Evolutionary conservation across 2,797 vertebrate species (phyloP).

Genomic region (Geotrypetes seraphini): DNA sequence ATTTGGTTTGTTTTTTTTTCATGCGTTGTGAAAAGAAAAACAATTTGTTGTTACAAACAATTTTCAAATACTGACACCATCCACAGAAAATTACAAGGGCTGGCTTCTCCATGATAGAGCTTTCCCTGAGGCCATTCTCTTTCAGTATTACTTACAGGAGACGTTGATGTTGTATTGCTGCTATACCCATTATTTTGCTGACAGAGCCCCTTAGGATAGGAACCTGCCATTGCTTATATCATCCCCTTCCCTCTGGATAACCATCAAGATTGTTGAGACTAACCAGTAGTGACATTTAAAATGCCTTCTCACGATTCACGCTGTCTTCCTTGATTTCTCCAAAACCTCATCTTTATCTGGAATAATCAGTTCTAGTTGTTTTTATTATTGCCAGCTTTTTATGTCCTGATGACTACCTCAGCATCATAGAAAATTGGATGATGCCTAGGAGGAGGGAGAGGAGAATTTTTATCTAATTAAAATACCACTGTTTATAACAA

Average conservation of each 20-base stretch:
- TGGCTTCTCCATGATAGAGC: conserved; percentile 26
- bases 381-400: conserved; percentile 31
- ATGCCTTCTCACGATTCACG: conserved; percentile 40
- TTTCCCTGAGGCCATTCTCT: conserved; percentile 26
- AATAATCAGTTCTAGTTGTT: conserved; percentile 41
- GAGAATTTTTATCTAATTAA: too few relatives aligned
- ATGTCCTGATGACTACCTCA: conserved; percentile 4
- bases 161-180: conserved; percentile 25
- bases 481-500: too few relatives aligned
- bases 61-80: conserved; percentile 21
- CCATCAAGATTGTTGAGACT: conserved; percentile 34
- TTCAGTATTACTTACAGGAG: conserved; percentile 37
- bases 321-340: conserved; percentile 47
- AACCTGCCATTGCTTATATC: conserved; percentile 30
- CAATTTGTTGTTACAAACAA: conserved; percentile 16
- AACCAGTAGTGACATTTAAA: conserved; percentile 42
- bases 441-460: conserved; percentile 17
- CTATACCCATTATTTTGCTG: conserved; percentile 37
- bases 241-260: conserved; percentile 22
- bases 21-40: conserved; percentile 19
- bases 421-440: conserved; percentile 2
- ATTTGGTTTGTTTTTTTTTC: too few relatives aligned
- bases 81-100: conserved; percentile 27
- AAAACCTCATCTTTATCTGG: conserved; percentile 32
- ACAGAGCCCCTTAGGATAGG: conserved; percentile 34